Percentiles rank a stretch among this genome's conserved stretches.
Conservation (phyloP, 2,113 vertebrate species). For the Octodon degus region DNA sequence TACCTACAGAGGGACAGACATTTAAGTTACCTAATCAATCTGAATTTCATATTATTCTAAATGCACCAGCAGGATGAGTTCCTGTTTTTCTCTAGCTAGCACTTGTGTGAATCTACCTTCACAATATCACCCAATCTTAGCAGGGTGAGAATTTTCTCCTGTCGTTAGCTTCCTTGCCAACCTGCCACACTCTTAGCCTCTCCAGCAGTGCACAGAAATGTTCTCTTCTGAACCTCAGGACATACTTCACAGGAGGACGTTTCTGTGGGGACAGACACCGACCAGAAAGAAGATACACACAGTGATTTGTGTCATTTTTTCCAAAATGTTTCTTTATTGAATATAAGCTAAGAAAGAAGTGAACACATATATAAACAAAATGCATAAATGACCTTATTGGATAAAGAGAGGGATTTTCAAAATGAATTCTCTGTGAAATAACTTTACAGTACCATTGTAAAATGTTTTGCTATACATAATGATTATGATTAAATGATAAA, state of each 20-base stretch:
- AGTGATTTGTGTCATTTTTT: not conserved
- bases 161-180: no score
- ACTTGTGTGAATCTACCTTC: not conserved
- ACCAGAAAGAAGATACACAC: not conserved
- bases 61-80: not conserved
- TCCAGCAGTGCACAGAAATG: not conserved
- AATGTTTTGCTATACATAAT: not conserved
- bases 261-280: not conserved
- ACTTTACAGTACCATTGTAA: not conserved
- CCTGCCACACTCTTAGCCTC: not conserved
- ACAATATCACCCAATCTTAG: not conserved
- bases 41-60: not conserved
- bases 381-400: not conserved
- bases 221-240: no score
- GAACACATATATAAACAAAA: not conserved
- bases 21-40: not conserved
- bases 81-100: not conserved
- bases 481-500: not conserved
- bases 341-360: not conserved
- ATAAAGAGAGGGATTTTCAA: not conserved
- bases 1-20: not conserved
- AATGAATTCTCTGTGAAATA: not conserved
- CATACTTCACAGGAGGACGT: not conserved
- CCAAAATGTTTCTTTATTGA: not conserved
- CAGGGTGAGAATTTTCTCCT: not conserved